phyloP scores from a whole-genome alignment of 2,888 invertebrate genomes.

The Diaphora mendica region DNA sequence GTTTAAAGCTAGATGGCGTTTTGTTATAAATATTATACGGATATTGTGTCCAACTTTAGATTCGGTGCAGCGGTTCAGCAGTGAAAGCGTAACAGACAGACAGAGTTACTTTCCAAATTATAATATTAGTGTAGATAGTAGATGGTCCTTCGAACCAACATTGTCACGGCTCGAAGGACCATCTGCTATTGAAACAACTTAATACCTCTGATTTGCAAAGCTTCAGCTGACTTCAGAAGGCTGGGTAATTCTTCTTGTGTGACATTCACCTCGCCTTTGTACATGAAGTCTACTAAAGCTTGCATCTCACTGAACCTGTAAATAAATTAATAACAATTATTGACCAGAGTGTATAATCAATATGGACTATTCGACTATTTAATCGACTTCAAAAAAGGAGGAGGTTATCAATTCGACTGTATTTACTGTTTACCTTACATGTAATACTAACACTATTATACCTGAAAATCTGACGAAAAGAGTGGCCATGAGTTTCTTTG shows the following conservation, averaged over 20 bases:
- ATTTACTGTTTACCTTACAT: too few relatives aligned
- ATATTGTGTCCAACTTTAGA: too few relatives aligned
- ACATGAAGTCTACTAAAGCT: conserved; percentile 95
- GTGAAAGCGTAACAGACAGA: too few relatives aligned
- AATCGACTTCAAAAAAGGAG: too few relatives aligned
- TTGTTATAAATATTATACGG: too few relatives aligned
- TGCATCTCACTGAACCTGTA: conserved; percentile 92
- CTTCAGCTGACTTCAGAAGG: conserved; percentile 93
- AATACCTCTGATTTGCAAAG: conserved; percentile 91
- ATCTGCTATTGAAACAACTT: neutral
- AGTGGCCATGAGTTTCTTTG: too few relatives aligned
- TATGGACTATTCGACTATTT: neutral
- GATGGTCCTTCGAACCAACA: neutral
- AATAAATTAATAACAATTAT: conserved; percentile 27
- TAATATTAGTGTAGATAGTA: neutral
- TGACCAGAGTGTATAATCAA: neutral
- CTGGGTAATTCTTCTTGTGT: conserved; percentile 94
- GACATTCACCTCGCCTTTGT: conserved; percentile 95
- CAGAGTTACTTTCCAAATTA: too few relatives aligned
- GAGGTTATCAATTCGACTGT: too few relatives aligned
- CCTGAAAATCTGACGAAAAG: too few relatives aligned
- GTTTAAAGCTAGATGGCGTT: too few relatives aligned
- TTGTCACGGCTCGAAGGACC: neutral
- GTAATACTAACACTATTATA: too few relatives aligned
- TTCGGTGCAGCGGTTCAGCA: too few relatives aligned